phyloP scores from a whole-genome alignment of 2,113 vertebrate species.

The Lota lota region DNA sequence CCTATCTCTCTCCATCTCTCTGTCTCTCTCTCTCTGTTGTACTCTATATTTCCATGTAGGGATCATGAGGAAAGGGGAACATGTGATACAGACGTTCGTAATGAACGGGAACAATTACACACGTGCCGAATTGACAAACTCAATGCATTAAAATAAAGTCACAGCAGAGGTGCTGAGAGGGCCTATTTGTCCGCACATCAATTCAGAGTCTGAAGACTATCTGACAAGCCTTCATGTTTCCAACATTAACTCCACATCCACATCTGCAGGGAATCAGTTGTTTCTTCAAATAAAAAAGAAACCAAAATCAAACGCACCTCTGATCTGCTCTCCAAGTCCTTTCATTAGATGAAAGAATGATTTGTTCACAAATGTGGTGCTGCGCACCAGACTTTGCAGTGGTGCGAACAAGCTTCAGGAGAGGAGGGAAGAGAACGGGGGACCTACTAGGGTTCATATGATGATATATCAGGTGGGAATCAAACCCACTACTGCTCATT shows the following conservation, averaged over 20 bases:
- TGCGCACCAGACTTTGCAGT: not conserved
- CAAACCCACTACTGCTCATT: too few species aligned
- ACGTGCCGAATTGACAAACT: conserved; percentile 5
- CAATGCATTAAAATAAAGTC: not conserved
- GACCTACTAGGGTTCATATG: too few species aligned
- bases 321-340: conserved; percentile 10
- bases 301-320: not conserved
- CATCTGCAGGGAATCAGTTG: conserved; percentile 22
- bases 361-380: not conserved
- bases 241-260: conserved; percentile 10
- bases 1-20: conserved; percentile 19
- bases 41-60: conserved; percentile 6
- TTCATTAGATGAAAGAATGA: not conserved
- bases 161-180: not conserved
- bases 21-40: conserved; percentile 35
- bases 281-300: conserved; percentile 4
- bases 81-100: conserved; percentile 1
- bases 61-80: conserved; percentile 4
- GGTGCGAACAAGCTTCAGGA: too few species aligned
- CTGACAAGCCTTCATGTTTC: conserved; percentile 20
- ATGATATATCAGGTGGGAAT: too few species aligned
- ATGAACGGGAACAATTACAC: conserved; percentile 15
- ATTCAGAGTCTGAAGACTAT: not conserved
- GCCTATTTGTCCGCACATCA: conserved; percentile 2
- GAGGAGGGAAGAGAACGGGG: too few species aligned